These are phyloP conservation scores for Morpho achilles DNA, from an alignment of 2,888 invertebrate genomes.

Conservation along the genomic window DNA sequence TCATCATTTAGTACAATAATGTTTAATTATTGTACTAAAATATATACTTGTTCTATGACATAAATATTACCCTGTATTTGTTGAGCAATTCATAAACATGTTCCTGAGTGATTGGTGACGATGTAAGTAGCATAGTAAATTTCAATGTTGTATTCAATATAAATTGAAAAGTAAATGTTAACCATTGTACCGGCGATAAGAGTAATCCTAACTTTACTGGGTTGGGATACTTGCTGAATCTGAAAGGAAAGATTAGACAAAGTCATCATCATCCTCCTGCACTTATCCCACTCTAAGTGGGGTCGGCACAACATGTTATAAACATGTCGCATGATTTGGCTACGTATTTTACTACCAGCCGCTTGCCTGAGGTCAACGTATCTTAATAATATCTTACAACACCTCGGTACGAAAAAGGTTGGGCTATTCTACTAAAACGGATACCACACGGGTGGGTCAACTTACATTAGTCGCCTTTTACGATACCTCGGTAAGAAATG, in stretches of 20 bases:
- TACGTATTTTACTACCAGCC: too few relatives aligned
- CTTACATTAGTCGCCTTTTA: too few relatives aligned
- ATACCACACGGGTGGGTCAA: too few relatives aligned
- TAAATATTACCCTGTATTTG: conserved; percentile 37
- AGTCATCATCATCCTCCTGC: conserved; percentile 19
- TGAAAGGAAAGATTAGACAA: conserved; percentile 25
- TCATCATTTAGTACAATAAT: too few relatives aligned
- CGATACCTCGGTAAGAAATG: too few relatives aligned
- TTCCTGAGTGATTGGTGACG: conserved; percentile 30
- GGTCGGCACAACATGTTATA: too few relatives aligned
- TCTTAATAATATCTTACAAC: too few relatives aligned
- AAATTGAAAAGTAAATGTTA: conserved; percentile 37
- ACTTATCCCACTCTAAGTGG: too few relatives aligned
- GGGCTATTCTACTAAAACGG: too few relatives aligned
- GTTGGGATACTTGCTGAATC: conserved; percentile 34
- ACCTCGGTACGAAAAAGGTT: too few relatives aligned
- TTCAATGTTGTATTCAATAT: conserved; percentile 37
- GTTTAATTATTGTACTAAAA: background rate
- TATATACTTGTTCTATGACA: background rate
- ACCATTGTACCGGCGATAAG: conserved; percentile 45
- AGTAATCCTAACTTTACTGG: conserved; percentile 36
- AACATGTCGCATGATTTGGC: too few relatives aligned
- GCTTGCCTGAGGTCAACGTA: too few relatives aligned
- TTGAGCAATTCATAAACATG: conserved; percentile 39
- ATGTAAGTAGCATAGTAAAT: conserved; percentile 42